Percentiles rank a stretch among this genome's conserved stretches.
phyloP scores from a whole-genome alignment of 2,888 invertebrate genomes.

The Conus canariensis region DNA sequence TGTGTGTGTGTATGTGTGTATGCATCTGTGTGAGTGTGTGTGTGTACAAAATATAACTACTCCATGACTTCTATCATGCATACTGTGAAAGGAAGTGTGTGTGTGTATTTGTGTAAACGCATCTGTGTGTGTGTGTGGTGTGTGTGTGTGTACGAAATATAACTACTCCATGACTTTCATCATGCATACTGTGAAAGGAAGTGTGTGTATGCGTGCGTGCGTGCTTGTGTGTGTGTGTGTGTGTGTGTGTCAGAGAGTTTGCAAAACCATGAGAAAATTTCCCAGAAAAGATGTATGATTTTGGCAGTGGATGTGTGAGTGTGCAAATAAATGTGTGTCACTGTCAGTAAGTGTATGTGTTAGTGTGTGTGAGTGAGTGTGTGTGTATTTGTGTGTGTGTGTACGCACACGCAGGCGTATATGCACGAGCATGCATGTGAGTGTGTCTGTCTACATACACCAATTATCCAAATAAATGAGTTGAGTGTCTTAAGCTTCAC shows the following conservation, averaged over 20 bases:
- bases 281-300: background rate
- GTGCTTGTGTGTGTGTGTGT: background rate
- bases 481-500: too few species aligned
- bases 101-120: too few species aligned
- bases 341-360: background rate
- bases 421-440: background rate
- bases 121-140: too few species aligned
- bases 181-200: too few species aligned
- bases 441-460: too few species aligned
- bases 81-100: too few species aligned
- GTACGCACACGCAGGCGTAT: background rate
- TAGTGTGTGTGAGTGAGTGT: background rate
- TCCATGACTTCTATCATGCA: too few species aligned
- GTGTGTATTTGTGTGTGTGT: background rate
- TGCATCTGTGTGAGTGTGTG: background rate
- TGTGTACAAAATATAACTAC: too few species aligned
- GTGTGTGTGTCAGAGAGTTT: background rate
- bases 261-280: background rate
- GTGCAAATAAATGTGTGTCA: background rate
- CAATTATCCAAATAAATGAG: too few species aligned
- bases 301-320: background rate
- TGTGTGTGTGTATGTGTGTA: background rate
- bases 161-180: too few species aligned
- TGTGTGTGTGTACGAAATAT: too few species aligned
- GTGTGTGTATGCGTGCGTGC: background rate